phyloP scores from a whole-genome alignment of 2,113 vertebrate species.

The Lathamus discolor region DNA sequence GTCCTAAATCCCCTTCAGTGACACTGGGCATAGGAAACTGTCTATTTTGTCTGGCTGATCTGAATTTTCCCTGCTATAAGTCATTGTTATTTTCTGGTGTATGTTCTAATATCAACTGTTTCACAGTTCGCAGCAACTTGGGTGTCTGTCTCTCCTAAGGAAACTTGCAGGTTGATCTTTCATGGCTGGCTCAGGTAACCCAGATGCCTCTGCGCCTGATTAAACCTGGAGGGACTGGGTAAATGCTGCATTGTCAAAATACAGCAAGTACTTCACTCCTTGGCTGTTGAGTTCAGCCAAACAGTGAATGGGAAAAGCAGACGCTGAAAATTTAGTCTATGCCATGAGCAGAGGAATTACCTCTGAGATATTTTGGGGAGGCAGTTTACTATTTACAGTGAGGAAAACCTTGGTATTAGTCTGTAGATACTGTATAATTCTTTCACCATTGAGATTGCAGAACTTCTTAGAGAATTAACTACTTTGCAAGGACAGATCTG shows the following conservation, averaged over 20 bases:
- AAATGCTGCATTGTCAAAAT: neutral
- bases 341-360: neutral
- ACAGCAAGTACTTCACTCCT: neutral
- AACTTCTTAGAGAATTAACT: neutral
- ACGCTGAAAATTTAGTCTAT: neutral
- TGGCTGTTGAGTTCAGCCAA: neutral
- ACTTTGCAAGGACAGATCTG: neutral
- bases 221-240: neutral
- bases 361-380: neutral
- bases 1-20: neutral
- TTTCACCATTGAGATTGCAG: neutral
- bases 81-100: neutral
- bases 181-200: neutral
- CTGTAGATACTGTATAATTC: neutral
- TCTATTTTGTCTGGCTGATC: neutral
- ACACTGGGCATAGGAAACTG: neutral
- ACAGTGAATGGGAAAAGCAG: neutral
- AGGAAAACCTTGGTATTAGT: neutral
- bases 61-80: neutral
- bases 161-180: neutral
- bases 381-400: neutral
- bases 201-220: neutral
- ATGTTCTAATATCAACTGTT: neutral
- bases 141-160: neutral
- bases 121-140: neutral